These are phyloP conservation scores for Ophioninae sp. DNA, from an alignment of 2,888 invertebrate species.

Conservation along the genomic window DNA sequence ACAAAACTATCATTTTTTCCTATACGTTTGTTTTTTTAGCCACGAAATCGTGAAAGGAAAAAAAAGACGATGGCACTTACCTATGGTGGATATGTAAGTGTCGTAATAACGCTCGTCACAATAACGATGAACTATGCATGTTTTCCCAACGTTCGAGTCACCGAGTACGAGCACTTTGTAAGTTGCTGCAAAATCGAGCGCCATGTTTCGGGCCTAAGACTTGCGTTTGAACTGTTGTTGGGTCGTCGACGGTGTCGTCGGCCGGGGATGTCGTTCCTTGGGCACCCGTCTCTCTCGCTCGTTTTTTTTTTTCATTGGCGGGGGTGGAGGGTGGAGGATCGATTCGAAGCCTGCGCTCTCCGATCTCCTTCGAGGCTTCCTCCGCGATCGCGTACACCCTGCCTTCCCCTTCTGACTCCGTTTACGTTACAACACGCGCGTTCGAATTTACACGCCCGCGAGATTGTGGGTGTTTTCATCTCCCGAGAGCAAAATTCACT, in stretches of 20 bases:
- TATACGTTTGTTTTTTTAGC: background rate
- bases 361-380: slow-evolving; percentile 58
- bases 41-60: background rate
- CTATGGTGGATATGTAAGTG: slow-evolving; percentile 94
- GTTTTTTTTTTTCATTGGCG: slow-evolving; percentile 34
- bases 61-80: slow-evolving; percentile 83
- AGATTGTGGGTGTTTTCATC: background rate
- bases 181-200: slow-evolving; percentile 92
- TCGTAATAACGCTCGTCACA: slow-evolving; percentile 95
- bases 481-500: slow-evolving; percentile 17
- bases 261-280: slow-evolving; percentile 68
- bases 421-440: slow-evolving; percentile 4
- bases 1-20: background rate
- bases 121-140: slow-evolving; percentile 94
- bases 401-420: slow-evolving; percentile 37
- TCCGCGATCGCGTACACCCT: slow-evolving; percentile 55
- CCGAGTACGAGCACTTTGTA: slow-evolving; percentile 93
- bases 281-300: slow-evolving; percentile 34
- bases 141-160: slow-evolving; percentile 95
- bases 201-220: slow-evolving; percentile 83
- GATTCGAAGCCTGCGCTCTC: slow-evolving; percentile 76
- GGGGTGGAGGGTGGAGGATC: slow-evolving; percentile 68
- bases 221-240: slow-evolving; percentile 74
- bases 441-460: background rate
- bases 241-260: slow-evolving; percentile 74